Evolutionary conservation across 2,888 invertebrate genomes (phyloP), one percentile per base, ranked within the genome.

Genomic region (Allacma fusca): DNA sequence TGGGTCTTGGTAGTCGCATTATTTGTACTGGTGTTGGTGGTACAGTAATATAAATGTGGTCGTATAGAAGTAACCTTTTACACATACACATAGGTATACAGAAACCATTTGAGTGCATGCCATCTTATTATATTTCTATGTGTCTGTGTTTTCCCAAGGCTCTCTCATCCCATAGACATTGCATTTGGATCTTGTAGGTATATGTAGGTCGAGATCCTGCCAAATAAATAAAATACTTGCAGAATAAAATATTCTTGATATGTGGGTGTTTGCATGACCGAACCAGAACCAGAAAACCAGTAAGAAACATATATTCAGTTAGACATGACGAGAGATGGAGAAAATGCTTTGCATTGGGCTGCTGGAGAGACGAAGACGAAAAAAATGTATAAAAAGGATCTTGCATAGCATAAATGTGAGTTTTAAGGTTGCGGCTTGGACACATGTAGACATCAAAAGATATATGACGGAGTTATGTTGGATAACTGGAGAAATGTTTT

Each of bases 211-310:
- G 62, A 24, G 62, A 19, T 50, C 50, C 62, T 62, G 62, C 62
- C 62, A 62, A 62, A 62, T 62, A 62, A 62, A 62, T 62, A 62
- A 24, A 62, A 62, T 62, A 23, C 69, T 72, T 72, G 57, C 72
- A 72, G 72, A 72, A 62, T 72, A 59, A 72, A 72, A 72, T 72
- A 72, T 72, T 72, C 72, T 72, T 26, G 21, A 57, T 57, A 40
- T 69, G 67, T 65, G 74, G 65, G 74, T 65, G 74, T 73, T 73
- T 73, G 73, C 73, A 73, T 73, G 73, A 73, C 73, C 73, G 74
- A 67, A 44, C 44, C 65, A 74, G 65, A 72, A 70, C 62, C 62
- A 72, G 72, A 59, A 50, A 73, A 70, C 50, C 70, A 70, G 23
- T 71, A 71, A 7, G 34, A 71, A 57, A 70, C 26, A 28, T 13